These are phyloP conservation scores for Ophiodon elongatus DNA, from an alignment of 2,113 vertebrate species.

Conservation along the genomic window DNA sequence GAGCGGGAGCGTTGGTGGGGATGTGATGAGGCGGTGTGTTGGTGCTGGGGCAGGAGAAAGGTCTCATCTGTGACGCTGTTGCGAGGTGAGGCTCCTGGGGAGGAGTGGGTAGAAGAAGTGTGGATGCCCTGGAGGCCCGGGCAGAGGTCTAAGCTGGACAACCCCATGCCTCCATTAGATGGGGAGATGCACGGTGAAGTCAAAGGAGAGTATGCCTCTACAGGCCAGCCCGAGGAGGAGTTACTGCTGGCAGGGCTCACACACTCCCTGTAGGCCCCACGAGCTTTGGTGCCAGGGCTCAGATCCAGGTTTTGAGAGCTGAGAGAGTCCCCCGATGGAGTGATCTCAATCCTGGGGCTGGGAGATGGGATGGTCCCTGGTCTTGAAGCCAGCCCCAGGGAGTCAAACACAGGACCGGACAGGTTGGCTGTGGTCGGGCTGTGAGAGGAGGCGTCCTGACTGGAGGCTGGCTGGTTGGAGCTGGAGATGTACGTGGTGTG, in stretches of 20 bases:
- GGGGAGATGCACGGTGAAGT: slow-evolving; percentile 94
- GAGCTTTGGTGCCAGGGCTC: slow-evolving; percentile 84
- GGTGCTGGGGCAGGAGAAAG: slow-evolving; percentile 86
- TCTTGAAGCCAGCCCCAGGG: slow-evolving; percentile 69
- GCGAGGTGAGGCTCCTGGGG: slow-evolving; percentile 94
- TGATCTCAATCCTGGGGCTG: slow-evolving; percentile 98
- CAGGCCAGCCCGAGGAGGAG: slow-evolving; percentile 96
- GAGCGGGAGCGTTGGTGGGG: slow-evolving; percentile 91
- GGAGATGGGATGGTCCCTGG: slow-evolving; percentile 83
- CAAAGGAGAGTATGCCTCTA: slow-evolving; percentile 89
- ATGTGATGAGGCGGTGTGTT: slow-evolving; percentile 38
- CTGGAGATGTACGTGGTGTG: slow-evolving; percentile 83
- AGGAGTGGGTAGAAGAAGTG: slow-evolving; percentile 93
- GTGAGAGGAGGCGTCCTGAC: slow-evolving; percentile 68
- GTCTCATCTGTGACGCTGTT: slow-evolving; percentile 92
- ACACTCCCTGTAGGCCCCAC: slow-evolving; percentile 90
- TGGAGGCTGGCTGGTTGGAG: slow-evolving; percentile 80
- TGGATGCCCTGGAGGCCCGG: slow-evolving; percentile 92
- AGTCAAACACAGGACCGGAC: slow-evolving; percentile 36
- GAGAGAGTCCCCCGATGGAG: slow-evolving; percentile 91
- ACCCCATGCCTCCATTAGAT: slow-evolving; percentile 79
- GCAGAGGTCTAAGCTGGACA: slow-evolving; percentile 90
- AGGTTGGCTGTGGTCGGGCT: slow-evolving; percentile 79
- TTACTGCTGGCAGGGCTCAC: slow-evolving; percentile 98
- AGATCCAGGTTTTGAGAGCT: slow-evolving; percentile 86